These are phyloP conservation scores for Ammodytes marinus DNA, from an alignment of 2,113 vertebrate species.

Conservation along the genomic window DNA sequence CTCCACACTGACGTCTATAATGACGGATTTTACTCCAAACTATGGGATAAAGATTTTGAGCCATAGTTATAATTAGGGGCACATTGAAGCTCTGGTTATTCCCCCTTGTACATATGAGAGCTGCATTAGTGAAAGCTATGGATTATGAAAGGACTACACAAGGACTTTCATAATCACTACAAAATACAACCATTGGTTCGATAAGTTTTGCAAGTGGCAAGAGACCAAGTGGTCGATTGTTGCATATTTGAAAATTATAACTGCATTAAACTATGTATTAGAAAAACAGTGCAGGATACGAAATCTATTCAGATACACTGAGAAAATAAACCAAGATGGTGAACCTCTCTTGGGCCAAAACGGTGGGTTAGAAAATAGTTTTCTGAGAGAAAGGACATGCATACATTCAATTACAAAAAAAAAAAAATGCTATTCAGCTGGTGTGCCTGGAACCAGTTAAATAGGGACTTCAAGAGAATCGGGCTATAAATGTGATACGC, in stretches of 20 bases:
- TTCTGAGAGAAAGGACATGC: not conserved
- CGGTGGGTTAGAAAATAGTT: not conserved
- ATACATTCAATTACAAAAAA: not conserved
- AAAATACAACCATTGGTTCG: not conserved
- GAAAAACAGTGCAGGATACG: not conserved
- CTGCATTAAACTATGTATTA: not conserved
- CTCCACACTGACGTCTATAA: not conserved
- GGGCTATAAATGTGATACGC: not conserved
- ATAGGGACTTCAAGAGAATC: not conserved
- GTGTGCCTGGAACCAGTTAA: not conserved
- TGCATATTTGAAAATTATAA: too few relatives aligned
- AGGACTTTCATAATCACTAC: too few relatives aligned
- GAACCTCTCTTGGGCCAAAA: not conserved
- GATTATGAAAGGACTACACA: not conserved
- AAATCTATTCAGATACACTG: not conserved
- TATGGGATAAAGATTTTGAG: not conserved
- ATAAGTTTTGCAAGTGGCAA: not conserved
- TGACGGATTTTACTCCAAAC: not conserved
- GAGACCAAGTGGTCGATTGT: not conserved
- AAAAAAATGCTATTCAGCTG: not conserved
- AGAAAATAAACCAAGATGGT: too few relatives aligned
- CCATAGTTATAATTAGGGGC: not conserved
- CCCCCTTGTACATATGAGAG: not conserved
- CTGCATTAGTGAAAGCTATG: not conserved
- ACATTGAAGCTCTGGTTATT: too few relatives aligned